Evolutionary conservation across 2,888 invertebrate genomes (phyloP).

Genomic region (Pherbina coryleti): DNA sequence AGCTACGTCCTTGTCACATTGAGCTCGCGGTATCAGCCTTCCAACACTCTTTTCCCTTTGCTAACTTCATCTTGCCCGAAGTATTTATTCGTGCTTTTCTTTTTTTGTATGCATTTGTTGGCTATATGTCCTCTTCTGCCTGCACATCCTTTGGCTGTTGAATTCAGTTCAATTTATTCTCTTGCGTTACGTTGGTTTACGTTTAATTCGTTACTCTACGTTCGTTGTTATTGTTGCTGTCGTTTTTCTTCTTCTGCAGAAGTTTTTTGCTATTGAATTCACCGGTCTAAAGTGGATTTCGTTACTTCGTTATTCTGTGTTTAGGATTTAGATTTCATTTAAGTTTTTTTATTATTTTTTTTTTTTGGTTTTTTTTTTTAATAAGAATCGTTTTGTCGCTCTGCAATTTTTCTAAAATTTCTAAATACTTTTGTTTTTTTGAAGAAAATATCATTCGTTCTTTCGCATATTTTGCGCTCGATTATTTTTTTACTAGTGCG

Average conservation of each 20-base stretch:
- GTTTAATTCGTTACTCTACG: neutral
- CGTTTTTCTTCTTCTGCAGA: neutral
- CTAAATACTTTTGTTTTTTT: neutral
- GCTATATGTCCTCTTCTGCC: neutral
- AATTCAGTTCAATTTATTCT: neutral
- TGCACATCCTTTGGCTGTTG: neutral
- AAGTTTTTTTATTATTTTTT: neutral
- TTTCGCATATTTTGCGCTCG: neutral
- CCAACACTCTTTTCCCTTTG: neutral
- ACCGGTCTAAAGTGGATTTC: neutral
- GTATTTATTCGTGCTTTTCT: neutral
- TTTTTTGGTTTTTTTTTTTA: neutral
- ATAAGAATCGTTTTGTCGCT: neutral
- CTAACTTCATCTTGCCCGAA: neutral
- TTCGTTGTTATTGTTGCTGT: no score
- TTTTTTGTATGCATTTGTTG: neutral
- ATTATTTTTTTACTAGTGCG: neutral
- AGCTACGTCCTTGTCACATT: neutral
- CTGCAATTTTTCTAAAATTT: neutral
- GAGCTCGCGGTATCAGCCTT: neutral
- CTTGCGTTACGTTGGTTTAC: slow-evolving; percentile 5
- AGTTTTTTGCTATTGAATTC: slow-evolving; percentile 9
- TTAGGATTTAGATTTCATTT: neutral
- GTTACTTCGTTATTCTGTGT: neutral
- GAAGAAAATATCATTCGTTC: neutral